These are phyloP conservation scores for Basileuterus tristriatus DNA, from an alignment of 2,797 vertebrate genomes.

Conservation along the genomic window DNA sequence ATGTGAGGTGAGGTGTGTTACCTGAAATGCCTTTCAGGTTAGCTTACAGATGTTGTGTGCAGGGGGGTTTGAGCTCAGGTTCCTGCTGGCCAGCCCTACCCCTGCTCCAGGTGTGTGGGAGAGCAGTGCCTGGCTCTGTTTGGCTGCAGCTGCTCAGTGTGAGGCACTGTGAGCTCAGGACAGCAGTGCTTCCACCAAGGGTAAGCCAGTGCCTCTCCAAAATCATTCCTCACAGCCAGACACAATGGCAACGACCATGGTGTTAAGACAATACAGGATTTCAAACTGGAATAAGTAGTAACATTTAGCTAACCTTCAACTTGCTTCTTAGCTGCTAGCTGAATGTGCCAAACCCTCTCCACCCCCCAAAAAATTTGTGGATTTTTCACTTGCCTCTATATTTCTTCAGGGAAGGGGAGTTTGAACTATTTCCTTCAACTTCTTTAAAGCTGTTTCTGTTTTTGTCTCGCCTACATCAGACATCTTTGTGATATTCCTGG, in stretches of 20 bases:
- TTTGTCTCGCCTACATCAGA: background rate
- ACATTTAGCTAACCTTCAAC: background rate
- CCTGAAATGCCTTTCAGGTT: accelerated
- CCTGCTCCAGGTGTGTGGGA: background rate
- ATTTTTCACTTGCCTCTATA: background rate
- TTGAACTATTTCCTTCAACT: background rate
- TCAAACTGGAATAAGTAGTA: background rate
- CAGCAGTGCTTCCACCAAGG: accelerated
- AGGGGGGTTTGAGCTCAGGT: background rate
- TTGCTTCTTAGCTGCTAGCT: background rate
- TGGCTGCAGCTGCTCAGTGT: background rate
- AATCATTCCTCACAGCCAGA: background rate
- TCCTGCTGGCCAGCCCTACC: background rate
- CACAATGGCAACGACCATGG: background rate
- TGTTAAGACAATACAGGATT: background rate
- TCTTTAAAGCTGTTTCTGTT: background rate
- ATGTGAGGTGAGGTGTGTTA: accelerated
- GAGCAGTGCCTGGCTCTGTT: background rate
- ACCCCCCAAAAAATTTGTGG: background rate
- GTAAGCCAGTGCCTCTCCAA: background rate
- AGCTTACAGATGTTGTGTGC: background rate
- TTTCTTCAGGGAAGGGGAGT: background rate
- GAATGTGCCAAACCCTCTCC: background rate
- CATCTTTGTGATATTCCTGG: background rate
- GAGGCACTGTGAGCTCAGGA: background rate